Percentiles rank a stretch among this genome's conserved stretches.
phyloP scores from a whole-genome alignment of 2,888 invertebrate species.

The Lissocephala sabroskyi region DNA sequence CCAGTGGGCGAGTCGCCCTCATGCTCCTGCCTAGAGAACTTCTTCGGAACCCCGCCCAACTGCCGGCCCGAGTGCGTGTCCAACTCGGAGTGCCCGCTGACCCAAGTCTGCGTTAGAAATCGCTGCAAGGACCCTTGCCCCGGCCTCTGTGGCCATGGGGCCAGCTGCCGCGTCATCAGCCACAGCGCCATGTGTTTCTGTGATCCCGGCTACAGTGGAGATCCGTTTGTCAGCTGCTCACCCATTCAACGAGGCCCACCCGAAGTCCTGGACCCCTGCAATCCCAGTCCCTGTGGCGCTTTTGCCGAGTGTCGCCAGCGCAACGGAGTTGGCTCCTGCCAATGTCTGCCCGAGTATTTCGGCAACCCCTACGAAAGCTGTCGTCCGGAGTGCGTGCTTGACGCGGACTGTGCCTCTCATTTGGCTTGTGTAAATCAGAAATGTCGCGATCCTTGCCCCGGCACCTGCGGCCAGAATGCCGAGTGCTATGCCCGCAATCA shows the following conservation, averaged over 20 bases:
- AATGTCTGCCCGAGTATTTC: conserved; percentile 80
- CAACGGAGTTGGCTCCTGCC: conserved; percentile 79
- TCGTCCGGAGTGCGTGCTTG: conserved; percentile 81
- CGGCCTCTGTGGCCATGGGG: conserved; percentile 81
- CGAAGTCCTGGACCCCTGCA: conserved; percentile 76
- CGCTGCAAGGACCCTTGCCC: conserved; percentile 84
- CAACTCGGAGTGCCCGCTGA: conserved; percentile 81
- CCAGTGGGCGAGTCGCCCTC: conserved; percentile 77
- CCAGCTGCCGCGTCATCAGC: conserved; percentile 83
- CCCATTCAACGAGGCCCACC: conserved; percentile 71
- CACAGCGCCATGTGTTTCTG: conserved; percentile 87
- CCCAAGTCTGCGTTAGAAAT: conserved; percentile 81
- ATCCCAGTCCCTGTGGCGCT: conserved; percentile 86
- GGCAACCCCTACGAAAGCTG: conserved; percentile 87
- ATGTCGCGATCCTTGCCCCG: conserved; percentile 85
- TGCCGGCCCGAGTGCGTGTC: conserved; percentile 83
- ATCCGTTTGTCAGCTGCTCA: conserved; percentile 73
- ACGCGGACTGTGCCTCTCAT: conserved; percentile 81
- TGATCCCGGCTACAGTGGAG: conserved; percentile 69
- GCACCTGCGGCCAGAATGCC: conserved; percentile 83
- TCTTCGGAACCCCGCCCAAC: conserved; percentile 81
- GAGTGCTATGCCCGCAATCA: conserved; percentile 83
- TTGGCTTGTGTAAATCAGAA: conserved; percentile 81
- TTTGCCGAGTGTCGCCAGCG: conserved; percentile 82
- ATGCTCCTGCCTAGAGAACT: conserved; percentile 81